Percentiles rank a stretch among this genome's conserved stretches.
These are phyloP conservation scores for Carettochelys insculpta DNA, from an alignment of 2,113 vertebrate genomes.

Conservation along the genomic window DNA sequence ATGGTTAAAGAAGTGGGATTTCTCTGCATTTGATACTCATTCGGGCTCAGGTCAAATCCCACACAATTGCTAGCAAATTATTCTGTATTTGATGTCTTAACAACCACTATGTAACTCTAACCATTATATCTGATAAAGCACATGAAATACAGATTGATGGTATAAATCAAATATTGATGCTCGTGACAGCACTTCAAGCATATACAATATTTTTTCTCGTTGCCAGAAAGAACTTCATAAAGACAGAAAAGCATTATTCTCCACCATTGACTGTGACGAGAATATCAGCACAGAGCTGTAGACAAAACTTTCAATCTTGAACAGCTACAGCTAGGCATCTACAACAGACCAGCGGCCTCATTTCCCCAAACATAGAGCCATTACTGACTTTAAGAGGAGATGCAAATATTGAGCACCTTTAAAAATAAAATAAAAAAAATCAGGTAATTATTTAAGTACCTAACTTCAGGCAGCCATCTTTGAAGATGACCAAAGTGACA, in stretches of 20 bases:
- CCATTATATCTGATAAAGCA: not conserved
- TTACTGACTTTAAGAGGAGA: not conserved
- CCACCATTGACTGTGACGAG: not conserved
- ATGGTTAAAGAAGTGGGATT: not conserved
- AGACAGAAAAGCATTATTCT: not conserved
- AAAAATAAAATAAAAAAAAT: not conserved
- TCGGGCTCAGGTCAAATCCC: slow-evolving; percentile 4
- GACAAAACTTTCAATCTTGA: not conserved
- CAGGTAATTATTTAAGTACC: not conserved
- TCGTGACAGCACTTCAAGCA: not conserved
- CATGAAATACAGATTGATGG: not conserved
- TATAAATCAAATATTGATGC: not conserved
- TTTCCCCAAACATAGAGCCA: not conserved
- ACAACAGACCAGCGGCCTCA: not conserved
- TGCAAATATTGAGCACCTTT: not conserved
- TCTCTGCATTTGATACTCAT: not conserved
- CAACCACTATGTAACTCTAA: not conserved
- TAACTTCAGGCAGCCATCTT: not conserved
- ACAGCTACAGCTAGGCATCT: not conserved
- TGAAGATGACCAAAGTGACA: not conserved
- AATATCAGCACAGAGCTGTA: rapidly evolving
- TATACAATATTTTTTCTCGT: not conserved
- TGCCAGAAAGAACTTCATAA: not conserved
- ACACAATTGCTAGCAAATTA: not conserved
- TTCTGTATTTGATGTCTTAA: not conserved